Evolutionary conservation across 2,113 vertebrate genomes (phyloP).

Genomic region (Halichoerus grypus): DNA sequence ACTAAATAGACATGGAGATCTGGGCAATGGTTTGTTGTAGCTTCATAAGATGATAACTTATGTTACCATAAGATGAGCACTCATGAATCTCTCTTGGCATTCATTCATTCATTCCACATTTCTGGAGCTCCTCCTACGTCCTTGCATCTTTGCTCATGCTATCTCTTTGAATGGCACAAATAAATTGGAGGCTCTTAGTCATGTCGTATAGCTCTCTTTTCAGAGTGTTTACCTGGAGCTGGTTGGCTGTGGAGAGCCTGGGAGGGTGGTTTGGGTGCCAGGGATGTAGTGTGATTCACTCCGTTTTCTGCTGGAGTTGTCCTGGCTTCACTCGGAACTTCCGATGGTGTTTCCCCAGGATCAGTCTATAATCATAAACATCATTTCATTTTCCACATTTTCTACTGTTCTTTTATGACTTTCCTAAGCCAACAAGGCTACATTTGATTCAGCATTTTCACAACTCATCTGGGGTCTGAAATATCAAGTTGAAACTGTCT

Average conservation of each 20-base stretch:
- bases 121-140: background rate
- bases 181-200: accelerated
- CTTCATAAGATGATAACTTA: background rate
- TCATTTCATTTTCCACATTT: background rate
- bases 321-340: conserved; percentile 91
- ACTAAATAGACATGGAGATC: background rate
- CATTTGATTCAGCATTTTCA: background rate
- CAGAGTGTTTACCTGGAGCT: conserved; percentile 90
- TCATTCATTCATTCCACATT: background rate
- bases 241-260: conserved; percentile 92
- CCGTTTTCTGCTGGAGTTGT: conserved; percentile 95
- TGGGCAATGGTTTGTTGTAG: background rate
- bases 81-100: background rate
- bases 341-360: conserved; percentile 90
- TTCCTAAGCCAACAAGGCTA: background rate
- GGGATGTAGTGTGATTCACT: conserved; percentile 90
- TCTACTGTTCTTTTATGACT: background rate
- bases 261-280: conserved; percentile 92
- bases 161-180: too few species aligned
- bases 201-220: background rate
- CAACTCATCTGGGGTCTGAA: background rate
- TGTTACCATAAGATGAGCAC: background rate
- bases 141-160: background rate
- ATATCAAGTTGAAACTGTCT: background rate
- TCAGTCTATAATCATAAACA: conserved; percentile 88